phyloP scores from a whole-genome alignment of 2,888 invertebrate species.

The Troides aeacus region DNA sequence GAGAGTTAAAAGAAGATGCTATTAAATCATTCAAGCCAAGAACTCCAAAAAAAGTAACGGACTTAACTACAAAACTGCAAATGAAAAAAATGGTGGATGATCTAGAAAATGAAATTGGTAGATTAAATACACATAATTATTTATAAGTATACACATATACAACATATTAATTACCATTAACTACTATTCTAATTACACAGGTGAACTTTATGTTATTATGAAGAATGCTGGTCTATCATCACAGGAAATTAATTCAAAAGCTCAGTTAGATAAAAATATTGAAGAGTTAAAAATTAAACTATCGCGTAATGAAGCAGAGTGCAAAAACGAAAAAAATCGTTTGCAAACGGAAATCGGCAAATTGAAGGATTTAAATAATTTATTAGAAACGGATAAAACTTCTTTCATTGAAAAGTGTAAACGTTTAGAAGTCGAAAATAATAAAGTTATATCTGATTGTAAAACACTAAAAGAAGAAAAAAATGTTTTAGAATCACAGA shows the following conservation, averaged over 20 bases:
- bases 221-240: slow-evolving; percentile 80
- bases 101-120: slow-evolving; percentile 91
- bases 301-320: slow-evolving; percentile 71
- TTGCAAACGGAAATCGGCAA: slow-evolving; percentile 74
- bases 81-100: slow-evolving; percentile 92
- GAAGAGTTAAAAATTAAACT: slow-evolving; percentile 77
- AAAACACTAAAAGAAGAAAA: slow-evolving; percentile 83
- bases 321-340: slow-evolving; percentile 75
- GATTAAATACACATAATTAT: background rate
- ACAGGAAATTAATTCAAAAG: slow-evolving; percentile 71
- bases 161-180: background rate
- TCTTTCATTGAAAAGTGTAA: slow-evolving; percentile 56
- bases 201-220: slow-evolving; percentile 81
- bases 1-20: slow-evolving; percentile 83
- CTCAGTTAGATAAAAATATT: slow-evolving; percentile 73
- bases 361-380: slow-evolving; percentile 73
- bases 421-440: slow-evolving; percentile 64
- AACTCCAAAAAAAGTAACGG: slow-evolving; percentile 86
- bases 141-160: no score
- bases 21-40: slow-evolving; percentile 84
- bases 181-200: slow-evolving; percentile 45
- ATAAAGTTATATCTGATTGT: slow-evolving; percentile 59
- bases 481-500: slow-evolving; percentile 80
- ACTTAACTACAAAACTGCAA: slow-evolving; percentile 85
- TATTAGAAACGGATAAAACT: slow-evolving; percentile 70